Base-by-base conservation (phyloP, 2,113 vertebrate genomes). In the Panurus biarmicus region DNA sequence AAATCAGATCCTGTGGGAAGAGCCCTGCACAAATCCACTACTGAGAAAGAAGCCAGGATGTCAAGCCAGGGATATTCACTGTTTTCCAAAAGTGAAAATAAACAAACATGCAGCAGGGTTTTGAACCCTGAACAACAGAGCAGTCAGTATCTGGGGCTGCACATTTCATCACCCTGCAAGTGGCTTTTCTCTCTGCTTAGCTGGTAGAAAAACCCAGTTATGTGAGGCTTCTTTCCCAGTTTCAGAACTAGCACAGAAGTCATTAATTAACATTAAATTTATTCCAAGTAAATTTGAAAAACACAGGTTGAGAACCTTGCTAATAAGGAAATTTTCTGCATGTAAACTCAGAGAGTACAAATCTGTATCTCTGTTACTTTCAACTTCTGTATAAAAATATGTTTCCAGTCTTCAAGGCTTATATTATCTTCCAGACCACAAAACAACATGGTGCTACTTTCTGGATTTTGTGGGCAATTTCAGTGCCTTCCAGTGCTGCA, bases 401-500 rank as follows among this genome's bases (percentile, higher is more conserved):
- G 23, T 62, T 91, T 82, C 28, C 60, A 61, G 36, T 26, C 35
- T 67, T 84, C 45, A 92, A 75, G 56, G 72, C 70, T 79, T 18
- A 56, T 22, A 81, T 67, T 71, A 80, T 83, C 50, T 89, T 48
- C 67, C 76, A 96, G 87, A 90, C 90, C 90, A 84, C 88, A 90
- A 79, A 90, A 53, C 13, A 72, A 83, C 28, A 54, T 1, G 24
- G 77, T 33, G 53, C 35, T 51, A 36, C 29, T 38, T 85, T 83
- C 53, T 40, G 64, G 42, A 89, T 84, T 94, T 67, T 70, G 31
- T 21, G 50, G 29, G 79, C 78, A 86, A 73, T 66, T 89, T 67
- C 3, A 3, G 25, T 25, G 56, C 48, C 53, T 89, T 72, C 14
- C 61, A 72, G 0, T 17, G 38, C 9, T 77, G 73, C 28, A 90